Conservation (phyloP, 2,797 vertebrate genomes). For the Galaxias olidus region DNA sequence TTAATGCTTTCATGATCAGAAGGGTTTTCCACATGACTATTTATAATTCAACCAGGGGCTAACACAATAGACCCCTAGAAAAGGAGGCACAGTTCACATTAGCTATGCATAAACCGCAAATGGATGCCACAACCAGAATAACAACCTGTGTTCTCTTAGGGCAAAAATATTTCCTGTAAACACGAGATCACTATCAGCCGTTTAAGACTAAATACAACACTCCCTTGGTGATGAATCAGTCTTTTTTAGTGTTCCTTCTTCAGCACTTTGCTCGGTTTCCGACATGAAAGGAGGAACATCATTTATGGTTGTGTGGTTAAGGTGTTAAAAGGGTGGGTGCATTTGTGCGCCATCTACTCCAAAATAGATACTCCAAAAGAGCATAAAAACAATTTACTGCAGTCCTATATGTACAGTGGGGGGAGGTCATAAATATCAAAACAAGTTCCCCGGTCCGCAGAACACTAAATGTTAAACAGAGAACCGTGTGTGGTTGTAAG, state of each 20-base stretch:
- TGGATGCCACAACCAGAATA: background rate
- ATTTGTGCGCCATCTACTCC: slow-evolving; percentile 37
- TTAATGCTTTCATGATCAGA: background rate
- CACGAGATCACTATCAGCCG: slow-evolving; percentile 45
- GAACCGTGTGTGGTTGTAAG: no score
- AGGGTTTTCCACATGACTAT: no score
- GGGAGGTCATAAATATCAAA: no score
- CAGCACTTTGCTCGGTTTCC: slow-evolving; percentile 70
- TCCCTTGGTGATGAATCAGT: slow-evolving; percentile 54
- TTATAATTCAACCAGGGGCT: no score
- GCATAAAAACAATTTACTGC: slow-evolving; percentile 12
- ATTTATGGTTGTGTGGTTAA: slow-evolving; percentile 55
- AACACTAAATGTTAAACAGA: no score
- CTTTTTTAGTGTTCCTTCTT: slow-evolving; percentile 41
- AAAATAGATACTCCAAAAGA: slow-evolving; percentile 18
- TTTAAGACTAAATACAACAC: slow-evolving; percentile 33
- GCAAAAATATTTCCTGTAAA: slow-evolving; percentile 53
- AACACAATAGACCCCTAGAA: no score
- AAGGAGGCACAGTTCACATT: no score
- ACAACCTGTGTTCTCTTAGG: slow-evolving; percentile 22
- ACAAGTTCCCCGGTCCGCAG: no score
- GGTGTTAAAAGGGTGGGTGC: slow-evolving; percentile 55
- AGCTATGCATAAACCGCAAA: no score
- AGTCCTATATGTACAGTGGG: no score
- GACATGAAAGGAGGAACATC: slow-evolving; percentile 77